Evolutionary conservation across 2,888 invertebrate species (phyloP).

Genomic region (Autographa pulchrina): DNA sequence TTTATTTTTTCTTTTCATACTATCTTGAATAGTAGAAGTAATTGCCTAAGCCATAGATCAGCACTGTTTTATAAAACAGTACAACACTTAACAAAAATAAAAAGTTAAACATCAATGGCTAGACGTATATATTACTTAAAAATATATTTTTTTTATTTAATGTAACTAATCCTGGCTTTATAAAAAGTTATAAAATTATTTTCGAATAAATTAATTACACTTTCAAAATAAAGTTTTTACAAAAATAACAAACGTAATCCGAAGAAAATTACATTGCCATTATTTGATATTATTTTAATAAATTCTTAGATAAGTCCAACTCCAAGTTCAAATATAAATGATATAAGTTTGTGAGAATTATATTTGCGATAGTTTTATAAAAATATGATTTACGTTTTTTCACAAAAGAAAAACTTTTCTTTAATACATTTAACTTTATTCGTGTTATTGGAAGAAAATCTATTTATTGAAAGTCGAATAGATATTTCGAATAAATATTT

Average conservation of each 20-base stretch:
- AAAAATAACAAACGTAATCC: slow-evolving; percentile 5
- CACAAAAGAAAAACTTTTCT: slow-evolving; percentile 32
- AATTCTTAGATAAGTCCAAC: slow-evolving; percentile 16
- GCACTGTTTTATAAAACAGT: too few species aligned
- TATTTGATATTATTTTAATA: slow-evolving; percentile 20
- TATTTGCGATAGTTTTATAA: slow-evolving; percentile 39
- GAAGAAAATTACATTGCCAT: slow-evolving; percentile 6
- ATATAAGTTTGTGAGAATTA: slow-evolving; percentile 51
- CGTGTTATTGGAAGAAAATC: slow-evolving; percentile 25
- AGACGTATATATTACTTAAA: not conserved
- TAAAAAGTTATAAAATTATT: slow-evolving; percentile 13
- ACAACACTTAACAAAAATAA: not conserved
- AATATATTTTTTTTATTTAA: slow-evolving; percentile 8
- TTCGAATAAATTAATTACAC: slow-evolving; percentile 9
- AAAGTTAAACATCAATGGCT: not conserved
- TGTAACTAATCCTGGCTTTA: not conserved
- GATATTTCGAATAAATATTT: slow-evolving; percentile 12
- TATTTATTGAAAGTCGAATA: slow-evolving; percentile 31
- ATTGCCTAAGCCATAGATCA: too few species aligned
- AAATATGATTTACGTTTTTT: slow-evolving; percentile 38
- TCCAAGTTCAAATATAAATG: slow-evolving; percentile 42
- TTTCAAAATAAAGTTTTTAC: slow-evolving; percentile 1
- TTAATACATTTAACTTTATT: slow-evolving; percentile 29
- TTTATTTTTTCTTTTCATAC: too few species aligned
- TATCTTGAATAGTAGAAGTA: too few species aligned